phyloP scores from a whole-genome alignment of 30 jellyfish, hydroid and myxozoan species.

The Aurelia coerulea region DNA sequence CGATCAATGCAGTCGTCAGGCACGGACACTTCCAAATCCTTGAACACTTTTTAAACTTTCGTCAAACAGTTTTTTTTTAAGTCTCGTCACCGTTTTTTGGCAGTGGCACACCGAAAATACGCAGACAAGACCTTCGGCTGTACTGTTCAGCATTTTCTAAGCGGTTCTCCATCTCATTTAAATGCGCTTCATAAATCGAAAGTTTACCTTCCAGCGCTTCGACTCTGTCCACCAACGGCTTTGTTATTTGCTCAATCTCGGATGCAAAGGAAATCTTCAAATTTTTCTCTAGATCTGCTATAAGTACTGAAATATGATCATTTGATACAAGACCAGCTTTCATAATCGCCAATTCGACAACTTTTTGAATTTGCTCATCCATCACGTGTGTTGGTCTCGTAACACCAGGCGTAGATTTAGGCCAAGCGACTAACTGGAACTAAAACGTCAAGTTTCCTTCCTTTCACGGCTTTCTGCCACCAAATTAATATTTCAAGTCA shows the following conservation, averaged over 20 bases:
- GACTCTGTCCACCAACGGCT: constrained; percentile 38
- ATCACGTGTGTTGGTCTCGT: too few relatives aligned
- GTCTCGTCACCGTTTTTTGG: constrained; percentile 51
- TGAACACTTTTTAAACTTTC: constrained; percentile 29
- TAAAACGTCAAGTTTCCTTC: background rate
- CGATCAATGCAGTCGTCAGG: constrained; percentile 61
- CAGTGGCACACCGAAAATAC: constrained; percentile 54
- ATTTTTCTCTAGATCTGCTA: constrained; percentile 41
- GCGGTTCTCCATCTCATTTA: constrained; percentile 39
- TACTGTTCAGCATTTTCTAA: constrained; percentile 40
- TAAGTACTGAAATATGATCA: constrained; percentile 23
- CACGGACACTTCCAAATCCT: constrained; percentile 39
- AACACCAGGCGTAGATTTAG: background rate
- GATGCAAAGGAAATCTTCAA: constrained; percentile 44
- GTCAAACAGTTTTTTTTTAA: constrained; percentile 32
- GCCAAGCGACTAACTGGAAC: background rate
- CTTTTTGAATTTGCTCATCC: background rate
- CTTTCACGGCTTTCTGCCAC: background rate
- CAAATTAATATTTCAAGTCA: background rate
- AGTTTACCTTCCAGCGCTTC: constrained; percentile 55
- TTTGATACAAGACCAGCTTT: constrained; percentile 49
- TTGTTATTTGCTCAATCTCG: constrained; percentile 29
- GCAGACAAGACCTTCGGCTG: constrained; percentile 58
- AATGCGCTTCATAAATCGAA: constrained; percentile 34
- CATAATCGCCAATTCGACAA: constrained; percentile 41